Percentiles rank a stretch among this genome's conserved stretches.
These are phyloP conservation scores for Heliconius sara DNA, from an alignment of 2,888 invertebrate species.

Conservation along the genomic window DNA sequence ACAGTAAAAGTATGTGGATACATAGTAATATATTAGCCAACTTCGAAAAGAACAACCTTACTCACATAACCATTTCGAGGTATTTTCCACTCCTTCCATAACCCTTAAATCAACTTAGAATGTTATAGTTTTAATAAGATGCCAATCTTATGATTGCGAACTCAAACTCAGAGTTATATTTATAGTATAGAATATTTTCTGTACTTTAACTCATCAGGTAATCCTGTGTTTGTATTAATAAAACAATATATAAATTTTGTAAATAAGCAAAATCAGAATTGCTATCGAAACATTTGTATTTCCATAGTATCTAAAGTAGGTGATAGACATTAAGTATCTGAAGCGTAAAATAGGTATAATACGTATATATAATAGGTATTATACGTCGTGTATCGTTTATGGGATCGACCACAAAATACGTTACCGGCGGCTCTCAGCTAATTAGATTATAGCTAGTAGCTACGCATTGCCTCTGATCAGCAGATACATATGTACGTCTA, in stretches of 20 bases:
- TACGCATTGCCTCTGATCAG: background rate
- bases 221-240: background rate
- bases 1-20: background rate
- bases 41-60: background rate
- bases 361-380: slow-evolving; percentile 20
- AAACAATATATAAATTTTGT: background rate
- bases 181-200: too few relatives aligned
- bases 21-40: background rate
- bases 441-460: slow-evolving; percentile 14
- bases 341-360: slow-evolving; percentile 29
- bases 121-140: background rate
- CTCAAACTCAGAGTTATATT: too few relatives aligned
- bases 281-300: slow-evolving; percentile 14
- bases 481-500: background rate
- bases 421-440: slow-evolving; percentile 21
- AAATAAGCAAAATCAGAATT: background rate
- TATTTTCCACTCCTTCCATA: background rate
- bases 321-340: slow-evolving; percentile 38
- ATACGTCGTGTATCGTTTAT: slow-evolving; percentile 28
- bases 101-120: background rate
- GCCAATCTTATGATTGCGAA: background rate
- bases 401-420: slow-evolving; percentile 30
- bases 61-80: background rate
- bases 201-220: too few relatives aligned
- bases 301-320: slow-evolving; percentile 27